Percentiles rank a stretch among this genome's conserved stretches.
phyloP scores from a whole-genome alignment of 2,797 vertebrate genomes.

The Anolis apletophallus region DNA sequence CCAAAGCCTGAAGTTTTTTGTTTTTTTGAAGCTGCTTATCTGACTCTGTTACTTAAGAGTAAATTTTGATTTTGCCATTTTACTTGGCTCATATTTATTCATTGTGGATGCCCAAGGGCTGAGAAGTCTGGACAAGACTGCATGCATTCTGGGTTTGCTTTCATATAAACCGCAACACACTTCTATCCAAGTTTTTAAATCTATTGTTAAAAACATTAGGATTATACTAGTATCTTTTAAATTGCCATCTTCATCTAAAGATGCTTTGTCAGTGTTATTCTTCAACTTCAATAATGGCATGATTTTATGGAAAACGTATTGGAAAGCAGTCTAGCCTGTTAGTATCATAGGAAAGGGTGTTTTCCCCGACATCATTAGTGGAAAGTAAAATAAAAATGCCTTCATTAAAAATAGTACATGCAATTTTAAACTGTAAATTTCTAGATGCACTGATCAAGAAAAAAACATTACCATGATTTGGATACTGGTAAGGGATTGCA shows the following conservation, averaged over 20 bases:
- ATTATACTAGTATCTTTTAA: neutral
- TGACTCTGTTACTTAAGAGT: too few species aligned
- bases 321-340: neutral
- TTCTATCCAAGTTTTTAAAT: neutral
- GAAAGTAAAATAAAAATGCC: neutral
- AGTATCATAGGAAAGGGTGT: neutral
- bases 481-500: slow-evolving; percentile 87
- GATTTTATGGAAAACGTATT: neutral
- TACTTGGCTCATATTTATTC: too few species aligned
- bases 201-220: neutral
- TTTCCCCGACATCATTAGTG: neutral
- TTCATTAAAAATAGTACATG: neutral
- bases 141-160: too few species aligned
- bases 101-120: too few species aligned
- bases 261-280: neutral
- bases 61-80: too few species aligned
- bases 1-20: too few species aligned
- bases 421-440: neutral
- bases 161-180: too few species aligned
- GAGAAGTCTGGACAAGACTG: too few species aligned
- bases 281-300: neutral
- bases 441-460: neutral
- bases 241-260: neutral
- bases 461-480: slow-evolving; percentile 81
- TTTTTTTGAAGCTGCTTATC: too few species aligned